phyloP scores from a whole-genome alignment of 1,140 invertebrate species.

The Drosophila miranda region DNA sequence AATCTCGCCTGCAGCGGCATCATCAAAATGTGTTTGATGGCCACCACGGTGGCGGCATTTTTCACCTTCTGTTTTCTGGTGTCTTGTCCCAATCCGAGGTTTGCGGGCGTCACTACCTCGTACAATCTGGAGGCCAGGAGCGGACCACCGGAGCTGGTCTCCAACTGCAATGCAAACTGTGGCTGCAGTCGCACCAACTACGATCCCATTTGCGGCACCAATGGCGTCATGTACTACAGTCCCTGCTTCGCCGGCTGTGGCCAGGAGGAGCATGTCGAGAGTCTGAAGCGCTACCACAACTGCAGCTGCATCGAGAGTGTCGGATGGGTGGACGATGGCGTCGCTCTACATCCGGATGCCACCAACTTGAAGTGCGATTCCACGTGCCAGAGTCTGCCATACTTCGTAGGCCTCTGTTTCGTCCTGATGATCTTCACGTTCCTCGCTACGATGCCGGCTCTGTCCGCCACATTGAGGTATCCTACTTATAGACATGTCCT shows the following conservation, averaged over 20 bases:
- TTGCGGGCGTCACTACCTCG: conserved; percentile 88
- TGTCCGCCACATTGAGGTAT: conserved; percentile 89
- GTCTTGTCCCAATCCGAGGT: conserved; percentile 88
- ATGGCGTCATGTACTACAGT: conserved; percentile 92
- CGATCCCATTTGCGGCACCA: conserved; percentile 88
- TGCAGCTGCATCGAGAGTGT: conserved; percentile 83
- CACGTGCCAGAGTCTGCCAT: conserved; percentile 86
- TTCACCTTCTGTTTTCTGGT: conserved; percentile 88
- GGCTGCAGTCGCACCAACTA: conserved; percentile 84
- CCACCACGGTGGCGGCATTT: conserved; percentile 85
- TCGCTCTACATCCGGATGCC: conserved; percentile 21
- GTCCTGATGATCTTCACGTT: conserved; percentile 90
- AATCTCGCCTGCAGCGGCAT: conserved; percentile 89
- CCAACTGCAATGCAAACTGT: conserved; percentile 86
- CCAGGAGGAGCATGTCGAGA: conserved; percentile 73
- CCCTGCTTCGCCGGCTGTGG: conserved; percentile 92
- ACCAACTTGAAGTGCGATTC: conserved; percentile 84
- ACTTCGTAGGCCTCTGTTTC: conserved; percentile 88
- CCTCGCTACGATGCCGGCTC: conserved; percentile 89
- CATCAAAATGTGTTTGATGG: conserved; percentile 88
- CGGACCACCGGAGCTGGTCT: conserved; percentile 64
- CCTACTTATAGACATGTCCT: neutral
- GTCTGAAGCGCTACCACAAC: conserved; percentile 82
- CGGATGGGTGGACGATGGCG: conserved; percentile 13
- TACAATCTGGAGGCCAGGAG: conserved; percentile 77